Conservation (phyloP, 2,797 vertebrate genomes). For the Pipistrellus pipistrellus region DNA sequence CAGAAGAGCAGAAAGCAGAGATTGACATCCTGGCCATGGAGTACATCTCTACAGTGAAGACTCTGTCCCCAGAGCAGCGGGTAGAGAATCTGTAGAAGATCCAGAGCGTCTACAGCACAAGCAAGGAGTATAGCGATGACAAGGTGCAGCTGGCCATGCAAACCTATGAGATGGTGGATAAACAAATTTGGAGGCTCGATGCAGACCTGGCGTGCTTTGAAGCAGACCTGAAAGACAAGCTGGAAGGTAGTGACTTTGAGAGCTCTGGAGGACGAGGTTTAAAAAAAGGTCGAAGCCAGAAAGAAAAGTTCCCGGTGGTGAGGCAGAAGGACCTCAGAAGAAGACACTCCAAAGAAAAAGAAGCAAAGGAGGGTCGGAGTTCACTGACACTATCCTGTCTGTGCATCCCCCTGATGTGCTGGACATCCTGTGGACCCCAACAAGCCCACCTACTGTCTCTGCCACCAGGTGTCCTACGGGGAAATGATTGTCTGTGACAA, state of each 20-base stretch:
- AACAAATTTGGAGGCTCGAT: slow-evolving; percentile 97
- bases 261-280: slow-evolving; percentile 90
- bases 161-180: slow-evolving; percentile 99
- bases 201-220: slow-evolving; percentile 97
- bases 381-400: slow-evolving; percentile 93
- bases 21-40: slow-evolving; percentile 96
- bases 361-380: slow-evolving; percentile 95
- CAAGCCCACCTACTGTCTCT: slow-evolving; percentile 97
- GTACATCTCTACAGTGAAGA: slow-evolving; percentile 94
- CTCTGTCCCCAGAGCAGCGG: slow-evolving; percentile 92
- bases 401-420: slow-evolving; percentile 97
- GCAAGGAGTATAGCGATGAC: slow-evolving; percentile 97
- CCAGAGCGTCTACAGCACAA: slow-evolving; percentile 95
- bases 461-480: slow-evolving; percentile 98
- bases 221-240: slow-evolving; percentile 98
- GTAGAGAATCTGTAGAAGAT: slow-evolving; percentile 97
- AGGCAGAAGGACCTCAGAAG: slow-evolving; percentile 94
- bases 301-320: slow-evolving; percentile 95
- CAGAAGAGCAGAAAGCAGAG: slow-evolving; percentile 98
- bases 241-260: slow-evolving; percentile 95
- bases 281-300: slow-evolving; percentile 93
- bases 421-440: slow-evolving; percentile 98
- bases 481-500: slow-evolving; percentile 99
- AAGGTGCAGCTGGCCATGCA: slow-evolving; percentile 99
- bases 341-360: slow-evolving; percentile 97